Evolutionary conservation across 2,888 invertebrate genomes (phyloP).

Genomic region (Eurytoma adleriae): DNA sequence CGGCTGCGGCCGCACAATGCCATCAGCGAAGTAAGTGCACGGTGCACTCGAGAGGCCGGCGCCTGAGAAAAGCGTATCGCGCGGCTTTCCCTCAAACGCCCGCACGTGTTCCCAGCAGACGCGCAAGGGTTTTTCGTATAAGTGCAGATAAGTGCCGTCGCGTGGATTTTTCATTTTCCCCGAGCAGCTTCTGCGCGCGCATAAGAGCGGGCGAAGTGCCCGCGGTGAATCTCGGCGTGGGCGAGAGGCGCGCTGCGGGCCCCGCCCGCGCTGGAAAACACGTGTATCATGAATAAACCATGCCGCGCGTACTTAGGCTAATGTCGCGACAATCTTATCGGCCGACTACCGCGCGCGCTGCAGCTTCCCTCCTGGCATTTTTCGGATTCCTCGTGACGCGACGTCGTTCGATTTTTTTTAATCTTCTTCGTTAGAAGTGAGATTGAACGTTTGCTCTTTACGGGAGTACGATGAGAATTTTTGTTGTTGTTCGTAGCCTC

Average conservation of each 20-base stretch:
- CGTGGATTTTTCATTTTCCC: neutral
- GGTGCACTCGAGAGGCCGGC: neutral
- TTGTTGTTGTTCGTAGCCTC: too few species aligned
- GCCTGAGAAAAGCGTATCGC: constrained; percentile 13
- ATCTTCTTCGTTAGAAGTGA: too few species aligned
- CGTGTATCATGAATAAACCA: constrained; percentile 43
- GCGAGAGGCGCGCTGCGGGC: neutral
- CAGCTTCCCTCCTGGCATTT: constrained; percentile 19
- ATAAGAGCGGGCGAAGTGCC: neutral
- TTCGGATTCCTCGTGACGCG: constrained; percentile 18
- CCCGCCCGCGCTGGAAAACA: neutral
- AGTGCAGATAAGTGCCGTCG: neutral
- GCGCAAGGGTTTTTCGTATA: neutral
- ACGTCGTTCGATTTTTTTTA: too few species aligned
- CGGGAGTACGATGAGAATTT: too few species aligned
- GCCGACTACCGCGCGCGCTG: neutral
- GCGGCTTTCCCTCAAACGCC: too few species aligned
- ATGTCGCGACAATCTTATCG: constrained; percentile 33
- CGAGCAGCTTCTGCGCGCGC: neutral
- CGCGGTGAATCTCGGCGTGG: neutral
- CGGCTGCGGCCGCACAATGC: constrained; percentile 32
- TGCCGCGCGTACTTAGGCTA: constrained; percentile 32
- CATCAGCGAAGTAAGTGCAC: neutral
- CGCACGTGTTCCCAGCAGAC: neutral
- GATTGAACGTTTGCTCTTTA: too few species aligned